phyloP scores from a whole-genome alignment of 2,797 vertebrate genomes.

The Toxotes lorentzi region DNA sequence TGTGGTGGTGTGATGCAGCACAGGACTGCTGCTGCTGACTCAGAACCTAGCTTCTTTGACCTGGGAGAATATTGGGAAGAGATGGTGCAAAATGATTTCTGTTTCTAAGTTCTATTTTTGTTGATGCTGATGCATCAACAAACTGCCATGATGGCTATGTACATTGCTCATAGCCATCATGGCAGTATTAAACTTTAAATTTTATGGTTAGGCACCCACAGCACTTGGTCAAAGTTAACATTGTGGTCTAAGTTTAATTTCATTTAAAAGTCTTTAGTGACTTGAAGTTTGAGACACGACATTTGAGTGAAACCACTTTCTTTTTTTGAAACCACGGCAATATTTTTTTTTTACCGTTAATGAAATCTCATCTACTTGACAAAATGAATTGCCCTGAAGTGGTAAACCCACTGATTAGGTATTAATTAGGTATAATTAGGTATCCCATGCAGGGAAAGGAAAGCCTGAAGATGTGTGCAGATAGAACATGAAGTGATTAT shows the following conservation, averaged over 20 bases:
- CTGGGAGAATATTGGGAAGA: not conserved
- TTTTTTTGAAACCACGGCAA: no score
- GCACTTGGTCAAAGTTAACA: not conserved
- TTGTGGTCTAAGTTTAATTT: not conserved
- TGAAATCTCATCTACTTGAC: not conserved
- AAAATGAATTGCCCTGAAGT: not conserved
- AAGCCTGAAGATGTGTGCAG: not conserved
- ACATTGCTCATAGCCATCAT: no score
- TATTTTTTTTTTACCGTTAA: not conserved
- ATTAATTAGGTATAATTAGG: no score
- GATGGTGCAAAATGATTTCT: not conserved
- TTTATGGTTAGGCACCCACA: not conserved
- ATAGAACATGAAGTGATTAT: not conserved
- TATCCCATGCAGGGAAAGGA: not conserved
- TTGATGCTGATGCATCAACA: no score
- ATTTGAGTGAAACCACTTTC: not conserved
- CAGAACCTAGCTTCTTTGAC: not conserved
- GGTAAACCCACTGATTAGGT: not conserved
- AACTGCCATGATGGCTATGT: no score
- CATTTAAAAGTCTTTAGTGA: no score
- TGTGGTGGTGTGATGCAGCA: conserved; percentile 30
- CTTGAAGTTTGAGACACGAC: not conserved
- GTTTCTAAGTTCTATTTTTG: no score
- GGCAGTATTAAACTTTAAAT: not conserved
- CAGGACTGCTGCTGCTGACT: not conserved